Evolutionary conservation across 2,797 vertebrate genomes (phyloP).

Genomic region (Pangasius mekongensis): DNA sequence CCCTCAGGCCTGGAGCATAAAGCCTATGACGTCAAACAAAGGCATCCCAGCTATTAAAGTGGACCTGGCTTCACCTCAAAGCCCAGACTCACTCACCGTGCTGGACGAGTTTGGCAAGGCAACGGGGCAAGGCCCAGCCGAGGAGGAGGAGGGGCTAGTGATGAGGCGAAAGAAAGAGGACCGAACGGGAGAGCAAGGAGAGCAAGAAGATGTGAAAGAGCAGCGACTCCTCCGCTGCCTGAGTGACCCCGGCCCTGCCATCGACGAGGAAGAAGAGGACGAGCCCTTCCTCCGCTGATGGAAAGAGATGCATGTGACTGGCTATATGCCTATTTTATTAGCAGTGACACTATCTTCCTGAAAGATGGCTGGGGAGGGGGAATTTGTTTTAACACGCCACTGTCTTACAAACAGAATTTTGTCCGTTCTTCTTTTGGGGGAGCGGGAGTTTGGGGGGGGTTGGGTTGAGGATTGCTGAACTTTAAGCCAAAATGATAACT

Average conservation of each 20-base stretch:
- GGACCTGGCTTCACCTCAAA: constrained; percentile 92
- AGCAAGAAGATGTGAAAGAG: constrained; percentile 74
- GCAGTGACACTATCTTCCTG: not conserved
- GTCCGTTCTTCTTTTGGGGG: not conserved
- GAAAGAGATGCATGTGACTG: not conserved
- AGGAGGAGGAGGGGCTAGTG: constrained; percentile 79
- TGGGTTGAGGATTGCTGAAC: constrained; percentile 2
- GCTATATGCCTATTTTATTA: not conserved
- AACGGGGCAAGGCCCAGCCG: constrained; percentile 52
- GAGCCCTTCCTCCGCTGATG: constrained; percentile 83
- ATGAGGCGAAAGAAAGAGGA: constrained; percentile 78
- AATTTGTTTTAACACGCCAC: not conserved
- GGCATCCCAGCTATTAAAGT: constrained; percentile 88
- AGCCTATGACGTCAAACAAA: constrained; percentile 63
- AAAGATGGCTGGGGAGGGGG: not conserved
- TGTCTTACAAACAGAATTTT: not conserved
- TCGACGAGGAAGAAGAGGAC: constrained; percentile 88
- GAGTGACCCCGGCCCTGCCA: constrained; percentile 91
- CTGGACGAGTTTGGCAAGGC: constrained; percentile 79
- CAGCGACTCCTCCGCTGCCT: constrained; percentile 89
- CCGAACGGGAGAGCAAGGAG: constrained; percentile 44
- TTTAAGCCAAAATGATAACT: constrained; percentile 63
- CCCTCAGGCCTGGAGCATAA: constrained; percentile 84
- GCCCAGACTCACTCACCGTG: constrained; percentile 84
- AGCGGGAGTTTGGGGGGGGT: not conserved